Evolutionary conservation across 2,888 invertebrate genomes (phyloP).

Genomic region (Napeogenes sylphis): DNA sequence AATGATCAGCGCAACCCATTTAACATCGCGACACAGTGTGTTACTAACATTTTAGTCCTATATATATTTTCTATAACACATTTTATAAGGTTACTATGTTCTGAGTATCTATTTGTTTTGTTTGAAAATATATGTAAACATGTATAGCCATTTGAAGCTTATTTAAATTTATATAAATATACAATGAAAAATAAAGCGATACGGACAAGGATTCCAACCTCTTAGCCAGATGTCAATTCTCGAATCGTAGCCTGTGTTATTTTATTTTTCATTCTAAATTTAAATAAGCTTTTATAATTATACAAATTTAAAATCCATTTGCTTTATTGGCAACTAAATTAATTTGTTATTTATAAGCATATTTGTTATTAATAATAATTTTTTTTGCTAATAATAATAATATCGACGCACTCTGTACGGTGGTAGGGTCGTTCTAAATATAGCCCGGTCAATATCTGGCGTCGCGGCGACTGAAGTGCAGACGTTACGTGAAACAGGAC

Average conservation of each 20-base stretch:
- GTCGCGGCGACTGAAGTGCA: constrained; percentile 40
- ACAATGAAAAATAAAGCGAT: too few relatives aligned
- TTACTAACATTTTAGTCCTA: not conserved
- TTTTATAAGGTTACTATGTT: not conserved
- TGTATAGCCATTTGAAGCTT: too few relatives aligned
- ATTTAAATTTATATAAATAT: too few relatives aligned
- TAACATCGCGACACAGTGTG: not conserved
- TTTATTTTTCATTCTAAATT: too few relatives aligned
- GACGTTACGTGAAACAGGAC: constrained; percentile 22
- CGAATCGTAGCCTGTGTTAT: too few relatives aligned
- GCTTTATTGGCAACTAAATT: not conserved
- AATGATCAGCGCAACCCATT: too few relatives aligned
- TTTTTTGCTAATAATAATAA: too few relatives aligned
- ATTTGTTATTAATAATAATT: too few relatives aligned
- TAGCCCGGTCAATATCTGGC: constrained; percentile 69
- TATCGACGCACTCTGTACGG: constrained; percentile 29
- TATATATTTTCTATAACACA: not conserved
- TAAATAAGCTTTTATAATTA: too few relatives aligned
- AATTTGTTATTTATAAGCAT: not conserved
- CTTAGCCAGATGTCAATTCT: too few relatives aligned
- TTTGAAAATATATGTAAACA: not conserved
- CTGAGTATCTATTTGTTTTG: not conserved
- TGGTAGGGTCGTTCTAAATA: constrained; percentile 48
- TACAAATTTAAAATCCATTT: too few relatives aligned
- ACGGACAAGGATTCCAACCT: too few relatives aligned